Percentiles rank a stretch among this genome's conserved stretches.
phyloP scores from a whole-genome alignment of 2,113 vertebrate species.

The Gallinago undulata region DNA sequence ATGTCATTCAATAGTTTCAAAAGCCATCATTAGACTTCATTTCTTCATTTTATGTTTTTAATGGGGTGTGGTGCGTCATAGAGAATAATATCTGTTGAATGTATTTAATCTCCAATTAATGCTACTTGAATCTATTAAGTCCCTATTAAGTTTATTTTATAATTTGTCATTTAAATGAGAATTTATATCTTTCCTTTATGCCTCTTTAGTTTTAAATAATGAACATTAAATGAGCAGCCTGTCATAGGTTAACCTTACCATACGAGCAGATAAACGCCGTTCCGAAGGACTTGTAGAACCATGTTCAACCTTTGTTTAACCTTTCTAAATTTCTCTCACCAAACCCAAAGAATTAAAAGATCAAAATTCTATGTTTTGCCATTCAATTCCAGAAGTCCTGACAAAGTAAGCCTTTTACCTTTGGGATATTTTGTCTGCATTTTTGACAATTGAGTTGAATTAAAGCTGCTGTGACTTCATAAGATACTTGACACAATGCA shows the following conservation, averaged over 20 bases:
- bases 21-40: neutral
- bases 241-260: neutral
- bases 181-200: neutral
- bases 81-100: neutral
- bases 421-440: neutral
- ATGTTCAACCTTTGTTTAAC: neutral
- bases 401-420: neutral
- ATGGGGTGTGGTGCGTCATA: neutral
- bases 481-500: neutral
- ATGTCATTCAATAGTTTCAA: neutral
- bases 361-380: neutral
- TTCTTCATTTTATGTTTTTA: constrained; percentile 1
- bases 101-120: neutral
- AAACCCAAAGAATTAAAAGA: neutral
- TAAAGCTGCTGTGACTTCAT: neutral
- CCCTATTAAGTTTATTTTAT: neutral
- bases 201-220: constrained; percentile 26
- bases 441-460: neutral
- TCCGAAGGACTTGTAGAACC: neutral
- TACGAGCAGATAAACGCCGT: neutral
- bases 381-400: neutral
- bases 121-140: neutral
- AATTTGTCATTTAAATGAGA: constrained; percentile 34
- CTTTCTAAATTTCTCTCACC: neutral
- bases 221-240: neutral